Percentiles rank a stretch among this genome's conserved stretches.
phyloP scores from a whole-genome alignment of 2,797 vertebrate species.

The Heliangelus exortis region DNA sequence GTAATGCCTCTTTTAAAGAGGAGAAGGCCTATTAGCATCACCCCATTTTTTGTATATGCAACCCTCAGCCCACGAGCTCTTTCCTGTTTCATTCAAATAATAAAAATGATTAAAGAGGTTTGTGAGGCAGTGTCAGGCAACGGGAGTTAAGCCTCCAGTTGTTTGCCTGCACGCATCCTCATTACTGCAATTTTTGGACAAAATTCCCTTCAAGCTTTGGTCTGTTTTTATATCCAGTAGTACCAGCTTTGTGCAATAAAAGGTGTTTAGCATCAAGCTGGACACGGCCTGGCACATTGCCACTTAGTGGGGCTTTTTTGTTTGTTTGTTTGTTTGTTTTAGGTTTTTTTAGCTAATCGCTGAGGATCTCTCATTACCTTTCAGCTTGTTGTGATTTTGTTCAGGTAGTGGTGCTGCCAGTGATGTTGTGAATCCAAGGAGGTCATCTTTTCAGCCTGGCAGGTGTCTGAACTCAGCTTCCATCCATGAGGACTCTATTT shows the following conservation, averaged over 20 bases:
- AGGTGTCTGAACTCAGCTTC: constrained; percentile 27
- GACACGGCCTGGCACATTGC: constrained; percentile 80
- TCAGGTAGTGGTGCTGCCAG: constrained; percentile 57
- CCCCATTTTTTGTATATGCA: constrained; percentile 20
- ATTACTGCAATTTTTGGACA: background rate
- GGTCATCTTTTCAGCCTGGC: constrained; percentile 26
- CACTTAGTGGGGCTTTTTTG: constrained; percentile 22
- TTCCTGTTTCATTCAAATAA: constrained; percentile 54
- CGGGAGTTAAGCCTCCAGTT: constrained; percentile 54
- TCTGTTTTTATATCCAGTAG: constrained; percentile 65
- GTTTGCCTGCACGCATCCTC: constrained; percentile 35
- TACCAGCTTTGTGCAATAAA: constrained; percentile 74
- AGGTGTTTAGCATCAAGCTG: constrained; percentile 81
- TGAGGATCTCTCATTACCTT: constrained; percentile 74
- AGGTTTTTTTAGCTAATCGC: background rate
- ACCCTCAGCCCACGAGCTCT: constrained; percentile 50
- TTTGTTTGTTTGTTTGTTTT: background rate
- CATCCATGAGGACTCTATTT: constrained; percentile 4
- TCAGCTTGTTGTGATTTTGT: constrained; percentile 72
- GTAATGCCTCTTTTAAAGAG: constrained; percentile 45
- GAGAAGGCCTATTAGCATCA: constrained; percentile 48
- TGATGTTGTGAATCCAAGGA: constrained; percentile 17
- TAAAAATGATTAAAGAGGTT: constrained; percentile 40
- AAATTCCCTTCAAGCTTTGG: constrained; percentile 67
- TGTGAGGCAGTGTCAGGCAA: constrained; percentile 22